These are phyloP conservation scores for Sylvietta virens DNA, from an alignment of 2,113 vertebrate species.

Conservation along the genomic window DNA sequence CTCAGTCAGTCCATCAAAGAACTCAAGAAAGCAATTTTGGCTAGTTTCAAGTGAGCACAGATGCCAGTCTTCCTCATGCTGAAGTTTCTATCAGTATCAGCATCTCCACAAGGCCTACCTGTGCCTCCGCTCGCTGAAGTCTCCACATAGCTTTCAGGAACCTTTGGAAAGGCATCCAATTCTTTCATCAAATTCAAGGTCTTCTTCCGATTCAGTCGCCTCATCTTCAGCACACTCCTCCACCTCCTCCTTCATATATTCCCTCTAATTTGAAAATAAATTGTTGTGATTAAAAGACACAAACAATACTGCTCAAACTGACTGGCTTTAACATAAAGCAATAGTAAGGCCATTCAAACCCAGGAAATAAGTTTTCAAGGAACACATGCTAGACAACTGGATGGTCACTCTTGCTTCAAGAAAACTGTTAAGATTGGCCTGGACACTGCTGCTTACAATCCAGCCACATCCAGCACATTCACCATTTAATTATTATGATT, in stretches of 20 bases:
- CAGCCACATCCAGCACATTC: neutral
- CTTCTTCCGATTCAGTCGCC: constrained; percentile 92
- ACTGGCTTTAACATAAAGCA: neutral
- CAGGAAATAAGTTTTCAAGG: neutral
- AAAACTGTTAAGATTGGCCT: neutral
- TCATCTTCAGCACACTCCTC: constrained; percentile 79
- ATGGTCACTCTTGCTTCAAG: neutral
- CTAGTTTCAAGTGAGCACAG: neutral
- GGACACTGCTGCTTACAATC: neutral
- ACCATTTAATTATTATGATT: neutral
- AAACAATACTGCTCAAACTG: neutral
- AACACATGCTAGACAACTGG: neutral
- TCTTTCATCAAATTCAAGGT: constrained; percentile 93
- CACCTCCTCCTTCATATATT: constrained; percentile 72
- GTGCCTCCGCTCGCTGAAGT: constrained; percentile 91
- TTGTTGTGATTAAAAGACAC: neutral
- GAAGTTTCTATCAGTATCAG: neutral
- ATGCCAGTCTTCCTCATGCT: neutral
- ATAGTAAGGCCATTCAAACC: neutral
- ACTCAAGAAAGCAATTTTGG: neutral
- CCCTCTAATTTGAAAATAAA: constrained; percentile 47
- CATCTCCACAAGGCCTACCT: constrained; percentile 68
- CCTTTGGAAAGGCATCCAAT: constrained; percentile 95
- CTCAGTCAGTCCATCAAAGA: neutral
- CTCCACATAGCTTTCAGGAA: constrained; percentile 96